These are phyloP conservation scores for Microtus ochrogaster DNA, from an alignment of 2,113 vertebrate genomes.

Conservation along the genomic window DNA sequence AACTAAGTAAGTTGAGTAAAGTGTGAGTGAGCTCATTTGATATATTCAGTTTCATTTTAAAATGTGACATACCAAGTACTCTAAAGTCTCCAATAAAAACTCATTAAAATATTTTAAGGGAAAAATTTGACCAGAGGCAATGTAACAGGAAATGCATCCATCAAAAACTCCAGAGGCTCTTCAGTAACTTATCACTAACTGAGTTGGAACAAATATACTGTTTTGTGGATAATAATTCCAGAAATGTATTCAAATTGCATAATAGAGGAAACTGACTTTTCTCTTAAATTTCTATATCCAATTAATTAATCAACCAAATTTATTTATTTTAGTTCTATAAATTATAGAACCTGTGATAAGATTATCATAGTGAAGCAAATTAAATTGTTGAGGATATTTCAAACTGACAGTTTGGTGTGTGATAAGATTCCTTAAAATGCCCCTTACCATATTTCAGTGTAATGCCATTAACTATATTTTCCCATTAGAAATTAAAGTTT, in stretches of 20 bases:
- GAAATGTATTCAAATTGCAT: conserved; percentile 65
- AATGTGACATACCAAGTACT: conserved; percentile 79
- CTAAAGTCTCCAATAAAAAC: conserved; percentile 70
- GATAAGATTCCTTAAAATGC: background rate
- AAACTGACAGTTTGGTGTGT: background rate
- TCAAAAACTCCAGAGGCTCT: conserved; percentile 19
- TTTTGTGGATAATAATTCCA: conserved; percentile 26
- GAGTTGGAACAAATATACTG: conserved; percentile 58
- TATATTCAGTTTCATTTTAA: conserved; percentile 88
- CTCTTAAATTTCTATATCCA: conserved; percentile 8
- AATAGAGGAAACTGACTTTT: conserved; percentile 46
- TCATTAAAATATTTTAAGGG: conserved; percentile 75
- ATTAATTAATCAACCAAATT: background rate
- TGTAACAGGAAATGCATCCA: background rate
- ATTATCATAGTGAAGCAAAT: background rate
- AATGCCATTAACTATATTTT: background rate
- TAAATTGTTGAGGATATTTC: background rate
- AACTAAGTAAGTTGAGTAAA: conserved; percentile 85
- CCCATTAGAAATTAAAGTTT: background rate
- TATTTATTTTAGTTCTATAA: background rate
- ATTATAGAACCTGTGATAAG: background rate
- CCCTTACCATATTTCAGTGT: background rate
- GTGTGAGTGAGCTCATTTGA: conserved; percentile 85
- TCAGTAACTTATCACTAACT: conserved; percentile 16
- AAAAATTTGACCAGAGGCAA: background rate